Conservation (phyloP, 2,113 vertebrate genomes). For the Nymphicus hollandicus region DNA sequence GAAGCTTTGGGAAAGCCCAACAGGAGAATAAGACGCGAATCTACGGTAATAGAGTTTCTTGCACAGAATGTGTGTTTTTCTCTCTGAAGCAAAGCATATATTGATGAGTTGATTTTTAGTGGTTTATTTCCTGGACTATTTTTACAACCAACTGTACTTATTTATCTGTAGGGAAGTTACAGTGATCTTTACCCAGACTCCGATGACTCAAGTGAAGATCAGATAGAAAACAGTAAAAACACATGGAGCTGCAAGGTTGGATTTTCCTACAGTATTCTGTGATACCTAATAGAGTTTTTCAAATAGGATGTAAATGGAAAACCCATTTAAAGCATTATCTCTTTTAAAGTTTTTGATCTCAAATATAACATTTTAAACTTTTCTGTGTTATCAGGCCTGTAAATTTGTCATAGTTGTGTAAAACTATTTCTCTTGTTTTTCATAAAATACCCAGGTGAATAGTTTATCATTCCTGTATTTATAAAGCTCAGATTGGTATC, state of each 20-base stretch:
- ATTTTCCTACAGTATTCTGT: neutral
- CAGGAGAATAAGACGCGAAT: constrained; percentile 93
- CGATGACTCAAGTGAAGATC: constrained; percentile 97
- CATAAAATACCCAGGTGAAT: neutral
- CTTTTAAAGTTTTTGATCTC: neutral
- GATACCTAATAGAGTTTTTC: neutral
- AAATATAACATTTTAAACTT: neutral
- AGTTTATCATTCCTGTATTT: neutral
- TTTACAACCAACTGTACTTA: neutral
- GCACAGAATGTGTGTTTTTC: neutral
- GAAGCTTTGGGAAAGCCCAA: constrained; percentile 97
- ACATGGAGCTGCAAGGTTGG: constrained; percentile 98
- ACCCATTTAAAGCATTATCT: neutral
- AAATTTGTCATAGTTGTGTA: neutral
- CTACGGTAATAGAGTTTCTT: constrained; percentile 79
- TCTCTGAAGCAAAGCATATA: neutral
- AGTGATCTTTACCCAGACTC: constrained; percentile 98
- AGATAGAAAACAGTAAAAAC: constrained; percentile 99
- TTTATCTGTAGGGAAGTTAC: constrained; percentile 88
- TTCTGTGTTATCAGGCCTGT: neutral
- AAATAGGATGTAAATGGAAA: neutral
- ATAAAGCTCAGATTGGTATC: neutral
- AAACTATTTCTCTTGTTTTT: neutral
- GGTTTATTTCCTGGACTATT: neutral
- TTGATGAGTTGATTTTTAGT: neutral